Base-by-base conservation (phyloP, 2,113 vertebrate genomes). In the Myanophis thanlyinensis region DNA sequence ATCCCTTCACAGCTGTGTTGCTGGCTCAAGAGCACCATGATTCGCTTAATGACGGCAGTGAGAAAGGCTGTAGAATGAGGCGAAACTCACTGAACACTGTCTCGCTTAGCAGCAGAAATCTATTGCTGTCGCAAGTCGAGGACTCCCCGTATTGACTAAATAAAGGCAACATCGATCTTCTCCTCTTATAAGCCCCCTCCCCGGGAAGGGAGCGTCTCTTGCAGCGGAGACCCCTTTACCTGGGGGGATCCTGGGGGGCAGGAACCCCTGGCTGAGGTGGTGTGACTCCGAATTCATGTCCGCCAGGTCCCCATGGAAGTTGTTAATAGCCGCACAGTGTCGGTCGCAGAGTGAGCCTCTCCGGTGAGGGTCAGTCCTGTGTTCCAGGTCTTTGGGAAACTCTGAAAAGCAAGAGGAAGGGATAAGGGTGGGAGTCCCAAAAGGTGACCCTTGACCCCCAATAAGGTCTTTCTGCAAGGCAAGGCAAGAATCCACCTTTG, bases 261-360 rank as follows among this genome's bases (percentile, higher is more conserved):
- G 92, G 5, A 95, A 49, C 1, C 95, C 8, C 0, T 92, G 91
- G 44, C 94, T 6, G 2, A 51, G 85, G 35, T 89, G 97, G 51
- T 95, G 95, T 11, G 95, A 97, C n/a, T 95, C 95, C 6, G 97
- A 95, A 56, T 95, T 91, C 89, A 92, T 87, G 12, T 96, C 97
- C 0, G 92, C 59, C 88, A 94, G 89, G 25, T 97, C 96, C 0
- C 95, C 91, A 0, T 96, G 97, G n/a, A 47, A 1, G 52, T 93
- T 94, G 92, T 96, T 94, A 89, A 96, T 89, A 87, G 95, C 51
- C 4, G 94, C 62, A 53, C 97, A 97, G 89, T 95, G 95, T 3
- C 35, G 91, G 5, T 98, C 97, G 0, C 96, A 97, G 3, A 97
- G 15, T 3, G 97, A 97, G 62, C 97, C 95, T 35, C 97, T 94